Base-by-base conservation (phyloP, 2,113 vertebrate species). In the Xyrauchen texanus region DNA sequence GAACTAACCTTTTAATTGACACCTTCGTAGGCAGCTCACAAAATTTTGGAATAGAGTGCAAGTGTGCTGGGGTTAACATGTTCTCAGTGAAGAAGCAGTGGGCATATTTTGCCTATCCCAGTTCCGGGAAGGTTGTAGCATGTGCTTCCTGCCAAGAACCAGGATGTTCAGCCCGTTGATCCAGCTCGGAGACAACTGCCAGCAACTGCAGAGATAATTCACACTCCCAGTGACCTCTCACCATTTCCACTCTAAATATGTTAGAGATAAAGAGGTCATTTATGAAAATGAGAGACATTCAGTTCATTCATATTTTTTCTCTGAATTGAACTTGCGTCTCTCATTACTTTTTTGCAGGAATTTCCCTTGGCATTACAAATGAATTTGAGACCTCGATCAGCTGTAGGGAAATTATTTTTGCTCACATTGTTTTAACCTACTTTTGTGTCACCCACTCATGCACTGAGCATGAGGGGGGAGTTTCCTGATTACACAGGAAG, bases 51-150 rank as follows among this genome's bases (percentile, higher is more conserved):
- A 34, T 1, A 34, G 21, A 34, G 21, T 34, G 21, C 21, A 3
- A 1, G 21, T 34, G 21, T 34, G 21, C 21, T 34, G 21, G 21
- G n/a, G 10, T 15, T 9, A 88, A 99, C 98, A 96, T 94, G 85
- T 98, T 92, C 6, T 96, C 95, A 46, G 97, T 95, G 89, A 98
- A 99, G 87, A 99, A 99, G 90, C 97, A 98, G 46, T 95, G 90
- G 65, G 96, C 96, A 99, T 95, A 81, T 96, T 78, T 42, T 88
- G 77, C 85, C 51, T 91, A 47, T 88, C 88, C 96, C 97, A 98
- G 6, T 72, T 89, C 3, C 66, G 78, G 61, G 90, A 85, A 16
- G 89, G 85, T 0, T 0, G 13, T 84, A 96, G 87, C 97, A 99
- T 98, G 87, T 99, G 98, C 86, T 95, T 97, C 81, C 97, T 94